Evolutionary conservation across 2,797 vertebrate genomes (phyloP).

Genomic region (Acrocephalus scirpaceus): DNA sequence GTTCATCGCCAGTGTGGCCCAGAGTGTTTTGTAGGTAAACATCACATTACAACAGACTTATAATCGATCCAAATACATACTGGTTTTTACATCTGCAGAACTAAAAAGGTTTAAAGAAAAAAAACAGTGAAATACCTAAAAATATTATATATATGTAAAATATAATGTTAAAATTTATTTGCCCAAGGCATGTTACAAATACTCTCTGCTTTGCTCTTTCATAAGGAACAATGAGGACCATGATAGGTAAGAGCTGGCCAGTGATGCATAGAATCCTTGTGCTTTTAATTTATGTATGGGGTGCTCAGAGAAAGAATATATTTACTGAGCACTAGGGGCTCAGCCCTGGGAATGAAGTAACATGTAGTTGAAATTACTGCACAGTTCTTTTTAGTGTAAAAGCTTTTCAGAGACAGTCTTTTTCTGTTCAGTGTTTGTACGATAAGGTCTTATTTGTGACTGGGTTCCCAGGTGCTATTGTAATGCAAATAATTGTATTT

Average conservation of each 20-base stretch:
- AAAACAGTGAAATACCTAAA: background rate
- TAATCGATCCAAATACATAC: conserved; percentile 27
- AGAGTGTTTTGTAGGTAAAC: conserved; percentile 59
- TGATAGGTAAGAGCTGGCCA: background rate
- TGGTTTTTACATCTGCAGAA: conserved; percentile 18
- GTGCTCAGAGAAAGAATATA: background rate
- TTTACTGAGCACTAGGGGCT: conserved; percentile 11
- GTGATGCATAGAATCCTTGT: background rate
- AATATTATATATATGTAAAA: background rate
- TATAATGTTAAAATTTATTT: background rate
- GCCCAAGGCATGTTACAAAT: background rate
- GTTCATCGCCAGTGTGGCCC: conserved; percentile 17
- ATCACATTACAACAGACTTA: conserved; percentile 13
- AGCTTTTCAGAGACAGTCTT: background rate
- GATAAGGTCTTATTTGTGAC: background rate
- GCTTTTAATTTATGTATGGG: conserved; percentile 11
- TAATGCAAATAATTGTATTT: background rate
- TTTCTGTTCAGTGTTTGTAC: background rate
- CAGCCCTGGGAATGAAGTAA: background rate
- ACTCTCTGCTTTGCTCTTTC: background rate
- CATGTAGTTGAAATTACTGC: background rate
- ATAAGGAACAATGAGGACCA: background rate
- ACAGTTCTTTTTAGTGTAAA: background rate
- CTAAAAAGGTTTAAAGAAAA: background rate
- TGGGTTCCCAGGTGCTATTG: conserved; percentile 22